Evolutionary conservation across 2,113 vertebrate genomes (phyloP).

Genomic region (Phalacrocorax brasilianus): DNA sequence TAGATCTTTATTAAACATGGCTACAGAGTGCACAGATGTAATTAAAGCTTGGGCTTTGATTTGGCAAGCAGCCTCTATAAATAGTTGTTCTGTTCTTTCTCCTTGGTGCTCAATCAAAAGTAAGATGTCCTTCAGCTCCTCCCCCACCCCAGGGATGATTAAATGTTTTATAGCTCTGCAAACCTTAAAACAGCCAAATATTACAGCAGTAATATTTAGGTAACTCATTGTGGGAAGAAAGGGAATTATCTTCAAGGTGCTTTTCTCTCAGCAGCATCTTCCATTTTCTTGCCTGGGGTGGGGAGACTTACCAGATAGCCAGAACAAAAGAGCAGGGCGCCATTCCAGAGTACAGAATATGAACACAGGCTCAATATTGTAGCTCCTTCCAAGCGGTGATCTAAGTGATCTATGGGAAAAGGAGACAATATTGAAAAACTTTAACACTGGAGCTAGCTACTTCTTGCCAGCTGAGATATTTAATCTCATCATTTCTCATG

Average conservation of each 20-base stretch:
- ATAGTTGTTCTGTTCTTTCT: not conserved
- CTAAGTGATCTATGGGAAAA: not conserved
- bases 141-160: not conserved
- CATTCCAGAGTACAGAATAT: not conserved
- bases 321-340: not conserved
- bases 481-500: not conserved
- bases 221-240: not conserved
- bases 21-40: not conserved
- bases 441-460: not conserved
- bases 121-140: slow-evolving; percentile 19
- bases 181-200: not conserved
- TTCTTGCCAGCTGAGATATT: not conserved
- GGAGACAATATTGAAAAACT: not conserved
- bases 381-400: not conserved
- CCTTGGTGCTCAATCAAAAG: slow-evolving; percentile 1
- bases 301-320: not conserved
- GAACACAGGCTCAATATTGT: rapidly evolving
- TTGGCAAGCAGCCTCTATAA: slow-evolving; percentile 37
- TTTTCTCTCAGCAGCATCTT: not conserved
- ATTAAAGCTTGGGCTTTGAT: not conserved
- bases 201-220: not conserved
- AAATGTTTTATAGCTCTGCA: slow-evolving; percentile 19
- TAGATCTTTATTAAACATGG: not conserved
- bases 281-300: not conserved
- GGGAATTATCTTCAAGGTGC: not conserved